Base-by-base conservation (phyloP, 2,888 invertebrate species). In the Gymnocheta viridis region DNA sequence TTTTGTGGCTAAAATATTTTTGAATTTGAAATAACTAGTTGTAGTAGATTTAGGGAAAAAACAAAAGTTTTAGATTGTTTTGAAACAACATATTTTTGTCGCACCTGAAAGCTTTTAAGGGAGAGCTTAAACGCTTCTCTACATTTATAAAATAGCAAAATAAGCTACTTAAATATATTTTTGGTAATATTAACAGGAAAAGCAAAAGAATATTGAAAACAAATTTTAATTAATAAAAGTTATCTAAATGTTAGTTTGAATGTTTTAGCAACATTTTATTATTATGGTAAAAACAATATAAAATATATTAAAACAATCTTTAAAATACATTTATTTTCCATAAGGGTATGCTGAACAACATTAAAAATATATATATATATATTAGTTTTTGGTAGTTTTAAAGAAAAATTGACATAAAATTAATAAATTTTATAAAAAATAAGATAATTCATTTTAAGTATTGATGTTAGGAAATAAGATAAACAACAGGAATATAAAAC, bases 241-340 rank as follows among this genome's bases (percentile, higher is more conserved):
- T 79, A 72, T 83, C 70, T 80, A 41, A 76, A 60, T 83, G 83
- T 83, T 83, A 77, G 77, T 69, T 78, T 84, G 62, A 62, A 73
- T 77, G 83, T 84, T 81, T 80, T 73, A 81, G 60, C 66, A 72
- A 62, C 66, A 79, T 79, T 82, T 85, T 82, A 84, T 83, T 84
- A 85, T 76, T 82, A 82, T 77, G 56, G 24, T 44, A 54, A 47
- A 35, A 66, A 51, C 0, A 17, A 32, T 51, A 51, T 24, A 70
- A 54, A 62, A n/a, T 5, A 72, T 49, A 72, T 7, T n/a, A 41
- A 74, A 66, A 80, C 69, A 85, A 87, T 82, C 86, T 87, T 87
- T 87, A 87, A 88, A 87, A 88, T 88, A 88, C 88, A 88, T 87
- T 88, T 88, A 88, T 87, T 56, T 60, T 66, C 70, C 66, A 38